These are phyloP conservation scores for Silurus lanzhouensis DNA, from an alignment of 2,797 vertebrate species.

Conservation along the genomic window DNA sequence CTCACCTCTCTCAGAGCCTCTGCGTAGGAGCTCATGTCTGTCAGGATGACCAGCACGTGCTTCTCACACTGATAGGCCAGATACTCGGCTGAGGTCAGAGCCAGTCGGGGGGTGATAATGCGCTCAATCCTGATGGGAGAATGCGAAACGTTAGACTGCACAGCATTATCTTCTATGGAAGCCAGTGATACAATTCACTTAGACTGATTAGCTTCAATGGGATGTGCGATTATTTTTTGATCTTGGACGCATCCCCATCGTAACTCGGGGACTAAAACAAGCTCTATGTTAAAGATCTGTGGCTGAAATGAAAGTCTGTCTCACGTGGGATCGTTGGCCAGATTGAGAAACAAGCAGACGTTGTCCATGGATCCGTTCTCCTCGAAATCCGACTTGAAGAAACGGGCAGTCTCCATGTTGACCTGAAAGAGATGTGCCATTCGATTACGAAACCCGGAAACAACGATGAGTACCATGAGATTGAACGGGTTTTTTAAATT, in stretches of 20 bases:
- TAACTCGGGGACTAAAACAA: too few species aligned
- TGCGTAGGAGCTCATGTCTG: slow-evolving; percentile 88
- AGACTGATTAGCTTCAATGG: not conserved
- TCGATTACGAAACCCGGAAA: not conserved
- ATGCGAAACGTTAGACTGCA: not conserved
- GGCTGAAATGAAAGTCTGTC: slow-evolving; percentile 43
- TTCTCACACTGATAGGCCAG: slow-evolving; percentile 89
- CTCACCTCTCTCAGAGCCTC: slow-evolving; percentile 85
- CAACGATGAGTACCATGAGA: not conserved
- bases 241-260: too few species aligned
- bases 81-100: slow-evolving; percentile 83
- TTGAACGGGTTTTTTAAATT: not conserved
- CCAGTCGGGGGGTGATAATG: slow-evolving; percentile 86
- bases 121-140: slow-evolving; percentile 79
- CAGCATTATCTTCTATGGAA: not conserved
- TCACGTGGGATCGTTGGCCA: slow-evolving; percentile 87
- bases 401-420: slow-evolving; percentile 87
- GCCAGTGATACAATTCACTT: not conserved
- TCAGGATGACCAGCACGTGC: slow-evolving; percentile 85
- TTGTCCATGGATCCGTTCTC: slow-evolving; percentile 90
- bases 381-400: slow-evolving; percentile 87
- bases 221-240: not conserved
- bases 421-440: slow-evolving; percentile 68
- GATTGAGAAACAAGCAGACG: slow-evolving; percentile 84
- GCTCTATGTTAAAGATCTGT: not conserved